phyloP scores from a whole-genome alignment of 2,113 vertebrate species.

The Suncus etruscus region DNA sequence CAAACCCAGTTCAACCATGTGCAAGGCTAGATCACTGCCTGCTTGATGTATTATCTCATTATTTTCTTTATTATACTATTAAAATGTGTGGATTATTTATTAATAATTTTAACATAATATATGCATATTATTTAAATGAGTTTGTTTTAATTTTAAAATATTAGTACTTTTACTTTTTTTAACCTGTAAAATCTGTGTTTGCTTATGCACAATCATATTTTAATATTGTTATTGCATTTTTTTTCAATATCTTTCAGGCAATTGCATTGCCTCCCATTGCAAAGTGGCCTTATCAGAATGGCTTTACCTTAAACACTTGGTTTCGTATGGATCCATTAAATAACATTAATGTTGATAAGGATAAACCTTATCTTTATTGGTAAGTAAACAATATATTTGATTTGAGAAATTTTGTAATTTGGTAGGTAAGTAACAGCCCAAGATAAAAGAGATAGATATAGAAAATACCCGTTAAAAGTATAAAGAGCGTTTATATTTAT shows the following conservation, averaged over 20 bases:
- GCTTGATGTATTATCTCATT: not conserved
- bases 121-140: not conserved
- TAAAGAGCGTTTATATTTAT: not conserved
- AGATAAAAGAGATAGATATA: not conserved
- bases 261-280: slow-evolving; percentile 99
- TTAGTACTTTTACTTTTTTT: slow-evolving; percentile 39
- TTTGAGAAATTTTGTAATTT: not conserved
- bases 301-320: slow-evolving; percentile 98
- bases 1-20: no score
- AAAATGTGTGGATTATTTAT: not conserved
- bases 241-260: slow-evolving; percentile 86
- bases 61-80: not conserved
- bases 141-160: not conserved
- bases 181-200: slow-evolving; percentile 15
- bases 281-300: slow-evolving; percentile 99
- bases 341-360: slow-evolving; percentile 98
- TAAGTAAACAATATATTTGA: slow-evolving; percentile 85
- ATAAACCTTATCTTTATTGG: slow-evolving; percentile 99
- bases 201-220: not conserved
- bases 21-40: no score
- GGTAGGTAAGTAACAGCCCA: not conserved
- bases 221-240: slow-evolving; percentile 66
- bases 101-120: not conserved
- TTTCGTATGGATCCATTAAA: slow-evolving; percentile 99
- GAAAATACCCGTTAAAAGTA: not conserved